Conservation (phyloP, 2,888 invertebrate genomes). For the Agriopis aurantiaria region DNA sequence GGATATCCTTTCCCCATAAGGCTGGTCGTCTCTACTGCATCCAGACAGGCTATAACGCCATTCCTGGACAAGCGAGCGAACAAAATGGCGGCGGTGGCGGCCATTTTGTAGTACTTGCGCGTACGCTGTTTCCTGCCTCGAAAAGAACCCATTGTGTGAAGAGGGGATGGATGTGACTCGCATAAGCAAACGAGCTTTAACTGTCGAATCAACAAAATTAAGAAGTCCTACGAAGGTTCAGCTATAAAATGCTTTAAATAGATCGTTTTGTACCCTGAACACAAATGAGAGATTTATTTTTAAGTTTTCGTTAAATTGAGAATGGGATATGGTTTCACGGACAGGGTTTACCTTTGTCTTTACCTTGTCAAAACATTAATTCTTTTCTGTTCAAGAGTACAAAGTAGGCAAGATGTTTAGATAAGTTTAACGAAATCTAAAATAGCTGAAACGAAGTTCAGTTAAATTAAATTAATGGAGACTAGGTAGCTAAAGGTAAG, state of each 20-base stretch:
- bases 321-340: slow-evolving; percentile 21
- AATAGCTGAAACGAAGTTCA: no score
- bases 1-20: slow-evolving; percentile 81
- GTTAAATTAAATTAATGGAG: not conserved
- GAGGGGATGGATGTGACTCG: slow-evolving; percentile 79
- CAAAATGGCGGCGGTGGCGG: slow-evolving; percentile 70
- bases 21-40: slow-evolving; percentile 75
- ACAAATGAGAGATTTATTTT: slow-evolving; percentile 42
- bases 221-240: slow-evolving; percentile 50
- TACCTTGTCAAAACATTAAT: not conserved
- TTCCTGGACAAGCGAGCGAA: slow-evolving; percentile 55
- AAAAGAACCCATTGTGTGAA: slow-evolving; percentile 82
- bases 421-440: no score
- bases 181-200: slow-evolving; percentile 67
- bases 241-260: slow-evolving; percentile 37
- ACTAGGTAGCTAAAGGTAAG: no score
- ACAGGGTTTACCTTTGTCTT: no score
- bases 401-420: not conserved
- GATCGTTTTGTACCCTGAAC: slow-evolving; percentile 50
- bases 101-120: slow-evolving; percentile 78
- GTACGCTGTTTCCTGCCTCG: slow-evolving; percentile 82
- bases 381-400: not conserved
- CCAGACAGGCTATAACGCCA: slow-evolving; percentile 75
- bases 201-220: slow-evolving; percentile 70
- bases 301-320: slow-evolving; percentile 25